phyloP scores from a whole-genome alignment of 2,888 invertebrate species.

The Synergus laeviventris region DNA sequence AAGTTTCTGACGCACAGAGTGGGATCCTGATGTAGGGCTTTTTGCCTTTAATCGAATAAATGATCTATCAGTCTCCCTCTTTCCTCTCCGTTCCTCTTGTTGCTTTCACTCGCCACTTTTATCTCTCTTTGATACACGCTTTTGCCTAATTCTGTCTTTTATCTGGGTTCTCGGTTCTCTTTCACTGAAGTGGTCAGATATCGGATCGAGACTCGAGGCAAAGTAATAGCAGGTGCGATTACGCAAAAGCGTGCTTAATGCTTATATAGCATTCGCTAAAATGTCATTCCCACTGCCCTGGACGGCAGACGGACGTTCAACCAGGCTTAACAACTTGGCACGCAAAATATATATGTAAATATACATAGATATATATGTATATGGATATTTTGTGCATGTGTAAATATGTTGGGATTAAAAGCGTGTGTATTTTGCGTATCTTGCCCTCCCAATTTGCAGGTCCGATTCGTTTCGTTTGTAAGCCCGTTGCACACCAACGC shows the following conservation, averaged over 20 bases:
- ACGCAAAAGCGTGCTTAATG: constrained; percentile 65
- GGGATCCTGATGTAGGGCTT: constrained; percentile 24
- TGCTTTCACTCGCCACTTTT: not conserved
- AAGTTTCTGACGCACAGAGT: constrained; percentile 10
- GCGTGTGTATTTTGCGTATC: constrained; percentile 19
- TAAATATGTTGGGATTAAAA: constrained; percentile 3
- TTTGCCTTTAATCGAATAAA: constrained; percentile 11
- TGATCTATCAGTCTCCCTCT: constrained; percentile 17
- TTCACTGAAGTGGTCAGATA: constrained; percentile 18
- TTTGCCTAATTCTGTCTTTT: constrained; percentile 4
- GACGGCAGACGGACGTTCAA: constrained; percentile 43
- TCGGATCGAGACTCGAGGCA: constrained; percentile 39
- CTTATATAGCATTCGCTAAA: constrained; percentile 63
- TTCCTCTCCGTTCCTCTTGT: not conserved
- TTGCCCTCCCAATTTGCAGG: constrained; percentile 23
- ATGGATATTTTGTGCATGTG: constrained; percentile 1
- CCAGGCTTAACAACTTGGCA: constrained; percentile 44
- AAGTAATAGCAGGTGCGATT: constrained; percentile 70
- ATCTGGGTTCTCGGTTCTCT: constrained; percentile 14
- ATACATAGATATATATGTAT: not conserved
- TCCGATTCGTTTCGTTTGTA: constrained; percentile 25
- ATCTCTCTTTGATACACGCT: not conserved
- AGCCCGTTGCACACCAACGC: not conserved
- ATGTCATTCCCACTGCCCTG: constrained; percentile 65
- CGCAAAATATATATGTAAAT: constrained; percentile 37